A percentile compares a stretch with the other conserved stretches of the same genome.
Evolutionary conservation across 2,797 vertebrate genomes (phyloP).

Genomic region (Apodemus agrarius): DNA sequence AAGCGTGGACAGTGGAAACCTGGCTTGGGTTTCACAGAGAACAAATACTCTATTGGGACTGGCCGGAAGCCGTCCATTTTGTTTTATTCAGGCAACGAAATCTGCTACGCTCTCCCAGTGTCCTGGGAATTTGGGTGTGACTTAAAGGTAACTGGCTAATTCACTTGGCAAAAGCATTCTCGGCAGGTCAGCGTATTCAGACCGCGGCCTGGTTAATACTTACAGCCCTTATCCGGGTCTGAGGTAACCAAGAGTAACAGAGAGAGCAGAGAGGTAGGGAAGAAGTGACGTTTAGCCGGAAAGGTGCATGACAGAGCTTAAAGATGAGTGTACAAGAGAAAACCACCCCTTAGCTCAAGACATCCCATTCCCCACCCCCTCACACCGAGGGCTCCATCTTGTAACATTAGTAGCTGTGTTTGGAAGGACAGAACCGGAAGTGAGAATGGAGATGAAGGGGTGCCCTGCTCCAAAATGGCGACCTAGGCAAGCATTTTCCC

Average conservation of each 20-base stretch:
- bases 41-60: neutral
- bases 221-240: neutral
- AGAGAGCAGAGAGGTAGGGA: neutral
- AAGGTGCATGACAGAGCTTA: too few species aligned
- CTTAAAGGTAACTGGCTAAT: neutral
- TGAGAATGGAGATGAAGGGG: neutral
- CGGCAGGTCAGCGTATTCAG: neutral
- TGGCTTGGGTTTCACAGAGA: neutral
- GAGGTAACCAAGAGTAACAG: neutral
- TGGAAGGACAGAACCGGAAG: neutral
- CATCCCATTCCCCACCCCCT: too few species aligned
- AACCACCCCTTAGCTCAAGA: neutral
- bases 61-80: neutral
- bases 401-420: neutral
- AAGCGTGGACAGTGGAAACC: neutral
- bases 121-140: neutral
- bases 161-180: neutral
- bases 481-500: neutral
- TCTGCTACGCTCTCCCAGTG: neutral
- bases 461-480: neutral
- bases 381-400: neutral
- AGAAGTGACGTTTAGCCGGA: neutral
- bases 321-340: neutral
- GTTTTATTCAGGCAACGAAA: neutral
- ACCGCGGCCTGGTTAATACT: neutral